A percentile compares a stretch with the other conserved stretches of the same genome.
Conservation (phyloP, 2,888 invertebrate species). For the Diarsia rubi region DNA sequence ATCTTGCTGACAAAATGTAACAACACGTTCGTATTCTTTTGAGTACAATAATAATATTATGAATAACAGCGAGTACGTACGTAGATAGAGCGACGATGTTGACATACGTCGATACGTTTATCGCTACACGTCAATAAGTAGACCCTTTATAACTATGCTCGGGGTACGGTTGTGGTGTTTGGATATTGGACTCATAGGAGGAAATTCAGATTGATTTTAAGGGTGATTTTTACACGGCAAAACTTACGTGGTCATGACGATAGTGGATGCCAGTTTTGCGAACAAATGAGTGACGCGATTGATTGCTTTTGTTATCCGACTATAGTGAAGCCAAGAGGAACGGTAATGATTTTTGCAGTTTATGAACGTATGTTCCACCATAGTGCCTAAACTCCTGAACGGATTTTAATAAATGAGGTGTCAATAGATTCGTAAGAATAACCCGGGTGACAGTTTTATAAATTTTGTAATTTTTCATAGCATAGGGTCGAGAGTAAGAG, state of each 20-base stretch:
- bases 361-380: too few species aligned
- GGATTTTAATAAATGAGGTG: too few species aligned
- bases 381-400: too few species aligned
- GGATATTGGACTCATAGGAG: neutral
- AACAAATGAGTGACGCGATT: neutral
- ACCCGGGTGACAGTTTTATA: too few species aligned
- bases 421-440: too few species aligned
- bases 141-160: constrained; percentile 44
- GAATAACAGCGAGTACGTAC: constrained; percentile 59
- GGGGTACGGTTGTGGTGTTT: constrained; percentile 14
- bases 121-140: constrained; percentile 82
- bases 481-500: too few species aligned
- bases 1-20: constrained; percentile 34
- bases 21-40: constrained; percentile 47
- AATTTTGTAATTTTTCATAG: too few species aligned
- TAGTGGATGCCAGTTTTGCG: neutral
- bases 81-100: constrained; percentile 69
- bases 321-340: too few species aligned
- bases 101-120: constrained; percentile 83
- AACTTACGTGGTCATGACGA: neutral
- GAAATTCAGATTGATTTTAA: neutral
- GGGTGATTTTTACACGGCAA: neutral
- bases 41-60: constrained; percentile 65
- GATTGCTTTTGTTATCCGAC: neutral
- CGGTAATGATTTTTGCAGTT: too few species aligned